Conservation (phyloP, 37 sponge, comb jelly and placozoan species). For the Beroe forskalii region DNA sequence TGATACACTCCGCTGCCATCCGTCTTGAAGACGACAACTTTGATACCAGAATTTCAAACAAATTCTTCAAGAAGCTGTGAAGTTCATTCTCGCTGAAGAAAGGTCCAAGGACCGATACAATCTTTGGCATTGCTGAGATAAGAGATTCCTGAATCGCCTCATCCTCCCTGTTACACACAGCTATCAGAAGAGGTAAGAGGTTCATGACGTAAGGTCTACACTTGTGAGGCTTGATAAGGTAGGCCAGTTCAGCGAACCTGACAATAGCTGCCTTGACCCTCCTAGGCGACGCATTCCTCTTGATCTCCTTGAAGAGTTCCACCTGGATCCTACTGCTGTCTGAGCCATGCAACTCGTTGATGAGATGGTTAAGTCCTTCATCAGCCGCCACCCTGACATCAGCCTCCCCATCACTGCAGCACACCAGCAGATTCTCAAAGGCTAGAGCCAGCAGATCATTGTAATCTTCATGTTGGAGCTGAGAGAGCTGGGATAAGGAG, state of each 20-base stretch:
- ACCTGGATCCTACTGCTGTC: constrained; percentile 24
- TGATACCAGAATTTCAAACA: constrained; percentile 43
- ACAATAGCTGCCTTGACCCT: constrained; percentile 59
- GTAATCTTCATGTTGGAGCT: background rate
- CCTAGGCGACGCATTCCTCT: constrained; percentile 33
- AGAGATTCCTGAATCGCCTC: constrained; percentile 59
- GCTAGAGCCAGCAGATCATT: background rate
- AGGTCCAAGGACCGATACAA: constrained; percentile 30
- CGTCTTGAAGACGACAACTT: constrained; percentile 23
- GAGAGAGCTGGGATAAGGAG: constrained; percentile 33
- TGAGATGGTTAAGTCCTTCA: constrained; percentile 57
- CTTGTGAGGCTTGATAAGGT: constrained; percentile 54
- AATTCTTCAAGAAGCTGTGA: background rate
- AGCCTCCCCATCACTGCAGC: constrained; percentile 12
- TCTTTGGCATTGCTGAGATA: constrained; percentile 9
- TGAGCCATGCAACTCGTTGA: constrained; percentile 32
- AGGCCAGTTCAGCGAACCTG: constrained; percentile 42
- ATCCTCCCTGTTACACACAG: constrained; percentile 37
- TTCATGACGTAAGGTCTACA: constrained; percentile 49
- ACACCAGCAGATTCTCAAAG: constrained; percentile 32
- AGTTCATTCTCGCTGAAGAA: constrained; percentile 60
- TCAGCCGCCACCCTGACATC: constrained; percentile 57
- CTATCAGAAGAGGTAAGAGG: constrained; percentile 14
- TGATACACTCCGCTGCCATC: constrained; percentile 60
- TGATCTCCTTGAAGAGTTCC: constrained; percentile 64